These are phyloP conservation scores for Arrhopalites spinosus DNA, from an alignment of 2,888 invertebrate genomes.

Conservation along the genomic window DNA sequence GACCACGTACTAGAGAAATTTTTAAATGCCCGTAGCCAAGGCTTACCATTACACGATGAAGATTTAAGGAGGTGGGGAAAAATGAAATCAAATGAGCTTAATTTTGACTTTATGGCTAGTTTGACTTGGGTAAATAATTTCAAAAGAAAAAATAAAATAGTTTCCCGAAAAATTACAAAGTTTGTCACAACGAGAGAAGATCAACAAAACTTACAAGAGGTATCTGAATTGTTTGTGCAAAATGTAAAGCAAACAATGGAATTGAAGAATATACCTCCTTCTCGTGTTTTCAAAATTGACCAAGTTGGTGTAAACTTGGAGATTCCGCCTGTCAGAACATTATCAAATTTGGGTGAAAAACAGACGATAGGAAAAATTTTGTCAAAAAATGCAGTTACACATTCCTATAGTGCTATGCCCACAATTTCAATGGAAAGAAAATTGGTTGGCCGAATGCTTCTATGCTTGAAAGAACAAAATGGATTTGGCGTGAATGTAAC, in stretches of 20 bases:
- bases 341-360: neutral
- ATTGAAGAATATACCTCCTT: neutral
- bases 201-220: neutral
- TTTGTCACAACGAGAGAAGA: neutral
- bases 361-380: neutral
- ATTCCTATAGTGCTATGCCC: slow-evolving; percentile 5
- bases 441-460: neutral
- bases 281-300: neutral
- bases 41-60: neutral
- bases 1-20: neutral
- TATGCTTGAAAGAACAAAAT: slow-evolving; percentile 4
- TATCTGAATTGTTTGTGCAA: neutral
- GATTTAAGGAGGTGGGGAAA: neutral
- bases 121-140: neutral
- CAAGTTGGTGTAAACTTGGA: slow-evolving; percentile 2
- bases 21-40: neutral
- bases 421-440: neutral
- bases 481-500: slow-evolving; percentile 1
- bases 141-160: neutral
- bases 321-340: neutral
- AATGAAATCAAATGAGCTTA: neutral
- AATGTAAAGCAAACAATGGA: neutral
- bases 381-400: neutral
- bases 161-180: neutral
- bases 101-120: neutral